Evolutionary conservation across 2,888 invertebrate species (phyloP), one percentile per base, ranked within the genome.

Genomic region (Protonemura montana): DNA sequence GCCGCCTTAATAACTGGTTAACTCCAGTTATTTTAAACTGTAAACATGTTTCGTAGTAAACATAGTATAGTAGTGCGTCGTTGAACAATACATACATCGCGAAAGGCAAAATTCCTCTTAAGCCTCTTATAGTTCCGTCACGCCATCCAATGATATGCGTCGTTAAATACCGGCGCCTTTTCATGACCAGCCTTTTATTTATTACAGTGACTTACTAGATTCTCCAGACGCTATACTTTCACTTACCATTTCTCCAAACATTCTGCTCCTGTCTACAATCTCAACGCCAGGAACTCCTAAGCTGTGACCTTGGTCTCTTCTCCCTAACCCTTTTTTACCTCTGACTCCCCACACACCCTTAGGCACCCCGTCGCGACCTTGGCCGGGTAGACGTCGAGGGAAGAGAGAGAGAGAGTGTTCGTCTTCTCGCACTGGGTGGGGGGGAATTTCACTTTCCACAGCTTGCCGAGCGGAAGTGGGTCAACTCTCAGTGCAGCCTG

Each of bases 361-460:
- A 21, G 13, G 59, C 59, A 59, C 59, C 59, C 59, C 21, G 59
- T 10, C 59, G 76, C 29, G 84, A 84, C 84, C 84, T 84, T 84
- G 84, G 84, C 27, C 29, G 29, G n/a, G 25, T 59, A 84, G 84
- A 27, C 28, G 41, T 26, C 3, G 25, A 26, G 35, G 82, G 82
- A 35, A 82, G 59, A 84, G 84, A 84, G 84, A 83, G 83, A 76
- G 76, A 84, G 59, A 26, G 25, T 76, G 59, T 10, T 26, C 21
- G 29, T 84, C 21, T 81, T 81, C 21, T 27, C 21, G 81, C 30
- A 30, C 30, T 76, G 59, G 84, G 84, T 27, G 76, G 27, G 29
- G n/a, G 29, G 76, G 59, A n/a, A 28, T 84, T 84, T 84, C 84
- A 84, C 84, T 84, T 84, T 84, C 84, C 59, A 42, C 30, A 27